phyloP scores from a whole-genome alignment of 23 tunicate species.

The Oikopleura albicans region DNA sequence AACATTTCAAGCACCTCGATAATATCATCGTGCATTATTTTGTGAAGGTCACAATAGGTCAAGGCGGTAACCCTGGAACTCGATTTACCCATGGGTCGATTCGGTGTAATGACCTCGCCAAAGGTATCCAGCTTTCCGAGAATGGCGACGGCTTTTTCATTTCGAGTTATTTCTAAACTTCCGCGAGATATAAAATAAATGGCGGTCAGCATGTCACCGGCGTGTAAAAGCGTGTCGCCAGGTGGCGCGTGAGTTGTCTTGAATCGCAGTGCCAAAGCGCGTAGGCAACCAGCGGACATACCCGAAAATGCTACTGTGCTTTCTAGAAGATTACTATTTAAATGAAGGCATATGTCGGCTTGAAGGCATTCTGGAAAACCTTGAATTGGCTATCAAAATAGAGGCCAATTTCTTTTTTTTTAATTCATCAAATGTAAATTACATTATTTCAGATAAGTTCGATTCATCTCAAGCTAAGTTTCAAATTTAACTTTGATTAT shows the following conservation, averaged over 20 bases:
- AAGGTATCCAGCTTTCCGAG: neutral
- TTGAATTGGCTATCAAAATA: no score
- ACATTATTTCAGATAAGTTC: no score
- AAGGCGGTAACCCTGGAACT: neutral
- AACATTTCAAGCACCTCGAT: neutral
- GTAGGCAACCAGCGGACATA: neutral
- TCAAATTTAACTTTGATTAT: no score
- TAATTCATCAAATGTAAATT: no score
- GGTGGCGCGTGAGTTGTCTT: neutral
- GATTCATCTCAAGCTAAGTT: no score
- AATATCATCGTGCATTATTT: neutral
- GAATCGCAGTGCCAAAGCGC: neutral
- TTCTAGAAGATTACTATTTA: neutral
- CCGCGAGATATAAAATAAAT: neutral
- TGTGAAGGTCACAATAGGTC: neutral
- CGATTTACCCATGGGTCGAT: neutral
- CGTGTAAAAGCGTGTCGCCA: neutral
- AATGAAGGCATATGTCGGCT: neutral
- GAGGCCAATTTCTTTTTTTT: no score
- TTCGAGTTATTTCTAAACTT: neutral
- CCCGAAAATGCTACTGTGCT: neutral
- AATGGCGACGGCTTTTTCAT: neutral
- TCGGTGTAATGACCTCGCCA: neutral
- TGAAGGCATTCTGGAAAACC: neutral
- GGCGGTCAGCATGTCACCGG: neutral